Evolutionary conservation across 2,888 invertebrate genomes (phyloP).

Genomic region (Drosophila sordidapex): DNA sequence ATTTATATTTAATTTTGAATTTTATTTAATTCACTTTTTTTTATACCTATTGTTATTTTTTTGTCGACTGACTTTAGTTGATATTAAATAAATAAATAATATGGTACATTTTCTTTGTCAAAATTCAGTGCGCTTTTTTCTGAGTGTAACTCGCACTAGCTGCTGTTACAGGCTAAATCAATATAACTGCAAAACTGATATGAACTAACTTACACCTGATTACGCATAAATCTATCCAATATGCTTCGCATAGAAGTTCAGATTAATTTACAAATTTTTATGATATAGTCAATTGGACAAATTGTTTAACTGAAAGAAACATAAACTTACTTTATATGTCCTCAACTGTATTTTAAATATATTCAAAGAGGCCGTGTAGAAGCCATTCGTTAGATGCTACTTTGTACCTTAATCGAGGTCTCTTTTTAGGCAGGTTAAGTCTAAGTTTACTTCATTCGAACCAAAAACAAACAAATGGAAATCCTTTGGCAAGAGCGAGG

Average conservation of each 20-base stretch:
- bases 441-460: slow-evolving; percentile 26
- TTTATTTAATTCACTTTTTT: too few species aligned
- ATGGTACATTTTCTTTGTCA: not conserved
- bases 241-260: not conserved
- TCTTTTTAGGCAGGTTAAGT: slow-evolving; percentile 7
- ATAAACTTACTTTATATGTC: too few species aligned
- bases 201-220: not conserved
- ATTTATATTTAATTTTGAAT: too few species aligned
- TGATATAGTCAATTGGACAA: not conserved
- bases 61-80: too few species aligned
- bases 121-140: not conserved
- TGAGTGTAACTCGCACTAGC: not conserved
- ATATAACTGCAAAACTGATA: not conserved
- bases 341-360: not conserved
- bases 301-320: not conserved
- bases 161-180: not conserved
- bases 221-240: not conserved
- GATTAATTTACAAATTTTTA: not conserved
- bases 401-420: slow-evolving; percentile 24
- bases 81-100: too few species aligned
- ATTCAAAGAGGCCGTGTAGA: not conserved
- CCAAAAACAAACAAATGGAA: slow-evolving; percentile 44
- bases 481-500: slow-evolving; percentile 30
- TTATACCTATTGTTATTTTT: too few species aligned
- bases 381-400: slow-evolving; percentile 20